These are phyloP conservation scores for Cephus runcator DNA, from an alignment of 2,888 invertebrate genomes.

Conservation along the genomic window DNA sequence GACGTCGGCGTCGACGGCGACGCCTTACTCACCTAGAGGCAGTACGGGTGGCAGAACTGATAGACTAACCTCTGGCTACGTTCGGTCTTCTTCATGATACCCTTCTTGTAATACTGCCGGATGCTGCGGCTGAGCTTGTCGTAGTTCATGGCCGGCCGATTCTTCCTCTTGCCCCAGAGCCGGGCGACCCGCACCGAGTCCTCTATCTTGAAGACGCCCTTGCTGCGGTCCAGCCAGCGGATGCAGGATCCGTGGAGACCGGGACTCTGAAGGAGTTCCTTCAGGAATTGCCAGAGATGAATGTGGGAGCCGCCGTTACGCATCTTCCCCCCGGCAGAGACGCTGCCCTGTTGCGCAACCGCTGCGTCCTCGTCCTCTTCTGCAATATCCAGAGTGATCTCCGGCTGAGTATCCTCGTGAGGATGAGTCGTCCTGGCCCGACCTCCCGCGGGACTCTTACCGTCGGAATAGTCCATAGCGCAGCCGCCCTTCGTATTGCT, in stretches of 20 bases:
- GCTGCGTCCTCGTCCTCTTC: constrained; percentile 71
- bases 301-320: constrained; percentile 84
- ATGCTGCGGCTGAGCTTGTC: constrained; percentile 98
- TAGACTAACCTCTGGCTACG: constrained; percentile 97
- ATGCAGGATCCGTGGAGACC: constrained; percentile 93
- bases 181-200: constrained; percentile 97
- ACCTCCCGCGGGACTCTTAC: constrained; percentile 63
- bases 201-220: constrained; percentile 98
- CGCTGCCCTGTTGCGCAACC: constrained; percentile 55
- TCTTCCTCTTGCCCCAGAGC: constrained; percentile 97
- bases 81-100: constrained; percentile 99
- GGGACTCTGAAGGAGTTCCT: constrained; percentile 91
- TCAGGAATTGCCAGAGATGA: constrained; percentile 98
- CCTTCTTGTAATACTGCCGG: constrained; percentile 98
- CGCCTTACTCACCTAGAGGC: constrained; percentile 69
- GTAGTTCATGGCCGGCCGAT: constrained; percentile 99
- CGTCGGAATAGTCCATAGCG: constrained; percentile 77
- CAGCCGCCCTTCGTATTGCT: constrained; percentile 53
- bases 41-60: constrained; percentile 97
- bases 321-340: constrained; percentile 41
- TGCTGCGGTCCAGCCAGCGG: constrained; percentile 94
- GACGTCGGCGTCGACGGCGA: neutral
- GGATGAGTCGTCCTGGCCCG: neutral
- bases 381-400: constrained; percentile 59
- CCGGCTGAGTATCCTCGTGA: constrained; percentile 40